These are phyloP conservation scores for Monopis laevigella DNA, from an alignment of 2,888 invertebrate species.

Conservation along the genomic window DNA sequence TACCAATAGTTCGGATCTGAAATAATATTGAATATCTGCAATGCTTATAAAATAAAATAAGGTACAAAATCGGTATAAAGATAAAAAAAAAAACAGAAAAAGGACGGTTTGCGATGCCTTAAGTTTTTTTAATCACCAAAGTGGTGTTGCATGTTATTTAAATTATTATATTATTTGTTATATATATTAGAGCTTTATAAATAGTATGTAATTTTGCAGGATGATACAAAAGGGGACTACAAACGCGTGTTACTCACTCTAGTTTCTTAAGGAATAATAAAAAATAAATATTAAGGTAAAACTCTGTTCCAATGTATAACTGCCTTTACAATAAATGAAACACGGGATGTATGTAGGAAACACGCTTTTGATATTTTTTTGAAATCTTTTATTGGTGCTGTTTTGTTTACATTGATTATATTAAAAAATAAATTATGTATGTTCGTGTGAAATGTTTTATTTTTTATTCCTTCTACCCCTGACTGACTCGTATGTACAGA, in stretches of 20 bases:
- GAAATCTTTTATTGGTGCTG: too few relatives aligned
- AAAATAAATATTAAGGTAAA: slow-evolving; percentile 24
- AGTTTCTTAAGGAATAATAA: slow-evolving; percentile 41
- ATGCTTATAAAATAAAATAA: too few relatives aligned
- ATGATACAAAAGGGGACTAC: slow-evolving; percentile 77
- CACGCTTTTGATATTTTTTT: slow-evolving; percentile 55
- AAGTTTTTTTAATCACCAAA: slow-evolving; percentile 19
- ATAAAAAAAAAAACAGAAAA: too few relatives aligned
- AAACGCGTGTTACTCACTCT: slow-evolving; percentile 71
- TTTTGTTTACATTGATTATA: too few relatives aligned
- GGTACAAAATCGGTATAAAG: too few relatives aligned
- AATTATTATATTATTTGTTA: slow-evolving; percentile 30
- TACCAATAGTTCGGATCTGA: too few relatives aligned
- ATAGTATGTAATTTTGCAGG: slow-evolving; percentile 64
- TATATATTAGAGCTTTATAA: slow-evolving; percentile 6
- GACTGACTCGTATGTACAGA: too few relatives aligned
- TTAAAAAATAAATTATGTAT: slow-evolving; percentile 64
- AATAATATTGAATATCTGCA: too few relatives aligned
- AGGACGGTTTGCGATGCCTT: too few relatives aligned
- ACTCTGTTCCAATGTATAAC: slow-evolving; percentile 40
- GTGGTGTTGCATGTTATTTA: slow-evolving; percentile 32
- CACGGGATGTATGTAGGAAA: slow-evolving; percentile 42
- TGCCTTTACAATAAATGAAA: slow-evolving; percentile 56
- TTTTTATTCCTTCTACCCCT: slow-evolving; percentile 62
- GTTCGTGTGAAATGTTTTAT: slow-evolving; percentile 66